Base-by-base conservation (phyloP, 2,888 invertebrate genomes). In the Plebejus argus region DNA sequence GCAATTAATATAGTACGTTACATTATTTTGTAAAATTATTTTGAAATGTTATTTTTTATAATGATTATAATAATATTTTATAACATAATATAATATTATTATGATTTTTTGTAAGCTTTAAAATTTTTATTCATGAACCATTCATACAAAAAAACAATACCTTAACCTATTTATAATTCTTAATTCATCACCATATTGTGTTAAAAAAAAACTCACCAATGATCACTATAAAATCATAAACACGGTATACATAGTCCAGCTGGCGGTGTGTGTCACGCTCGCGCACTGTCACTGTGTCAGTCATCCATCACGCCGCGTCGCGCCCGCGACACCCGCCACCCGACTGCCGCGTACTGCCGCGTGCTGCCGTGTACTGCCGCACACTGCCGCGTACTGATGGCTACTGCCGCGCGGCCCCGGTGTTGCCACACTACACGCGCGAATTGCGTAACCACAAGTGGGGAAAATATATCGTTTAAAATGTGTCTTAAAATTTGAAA, bases 211-310 rank as follows among this genome's bases (percentile, higher is more conserved):
- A 91, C 93, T 92, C 84, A 93, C 93, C 93, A 91, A 91, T 90
- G 89, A 87, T 92, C 92, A 93, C 93, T 93, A 92, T 91, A 92
- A 93, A 88, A 90, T 89, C 90, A 90, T 87, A 91, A 85, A 87
- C 82, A 81, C 83, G 84, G 86, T 87, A 91, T 86, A 89, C 86
- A 87, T 85, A 84, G 89, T 89, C 84, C 56, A 76, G 79, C 77
- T 70, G 70, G 77, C 45, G 76, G 76, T 28, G 45, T 56, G 66
- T 53, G 76, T 79, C 39, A 76, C 81, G 79, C 80, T 78, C 85
- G 88, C 87, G 84, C 91, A 90, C 92, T 90, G 85, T 86, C 91
- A 91, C 91, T 39, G 35, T 87, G 84, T 83, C 81, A 84, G 83
- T 84, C 86, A 88, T 86, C 86, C 89, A 87, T 88, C 87, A 84